A percentile compares a stretch with the other conserved stretches of the same genome.
These are phyloP conservation scores for Lamprotornis superbus DNA, from an alignment of 2,113 vertebrate genomes.

Conservation along the genomic window DNA sequence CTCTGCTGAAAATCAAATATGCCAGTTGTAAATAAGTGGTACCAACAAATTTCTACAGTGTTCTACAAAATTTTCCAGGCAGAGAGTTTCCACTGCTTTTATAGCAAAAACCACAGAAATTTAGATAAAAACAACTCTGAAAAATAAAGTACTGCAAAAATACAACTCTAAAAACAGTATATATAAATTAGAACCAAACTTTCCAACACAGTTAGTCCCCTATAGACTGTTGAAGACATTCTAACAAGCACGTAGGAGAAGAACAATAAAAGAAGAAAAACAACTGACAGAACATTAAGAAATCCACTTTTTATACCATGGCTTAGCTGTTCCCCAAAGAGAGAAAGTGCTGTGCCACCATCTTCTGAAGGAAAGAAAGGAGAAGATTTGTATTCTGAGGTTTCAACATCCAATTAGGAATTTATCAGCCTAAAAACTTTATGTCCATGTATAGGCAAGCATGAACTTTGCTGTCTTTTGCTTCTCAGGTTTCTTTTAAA, in stretches of 20 bases:
- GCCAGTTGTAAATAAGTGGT: not conserved
- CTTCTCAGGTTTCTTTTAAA: not conserved
- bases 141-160: not conserved
- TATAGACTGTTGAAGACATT: not conserved
- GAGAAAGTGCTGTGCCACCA: not conserved
- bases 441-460: not conserved
- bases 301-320: not conserved
- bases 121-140: not conserved
- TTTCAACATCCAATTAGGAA: not conserved
- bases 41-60: not conserved
- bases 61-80: not conserved
- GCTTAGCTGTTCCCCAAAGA: not conserved
- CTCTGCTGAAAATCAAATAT: not conserved
- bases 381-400: not conserved
- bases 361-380: not conserved
- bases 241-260: not conserved
- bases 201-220: not conserved
- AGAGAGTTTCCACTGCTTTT: not conserved
- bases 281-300: not conserved
- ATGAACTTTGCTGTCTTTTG: not conserved
- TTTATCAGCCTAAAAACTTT: not conserved
- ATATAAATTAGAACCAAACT: not conserved
- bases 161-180: not conserved
- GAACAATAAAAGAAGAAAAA: not conserved
- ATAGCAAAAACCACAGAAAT: not conserved